A percentile compares a stretch with the other conserved stretches of the same genome.
phyloP scores from a whole-genome alignment of 2,113 vertebrate species.

The Eonycteris spelaea region DNA sequence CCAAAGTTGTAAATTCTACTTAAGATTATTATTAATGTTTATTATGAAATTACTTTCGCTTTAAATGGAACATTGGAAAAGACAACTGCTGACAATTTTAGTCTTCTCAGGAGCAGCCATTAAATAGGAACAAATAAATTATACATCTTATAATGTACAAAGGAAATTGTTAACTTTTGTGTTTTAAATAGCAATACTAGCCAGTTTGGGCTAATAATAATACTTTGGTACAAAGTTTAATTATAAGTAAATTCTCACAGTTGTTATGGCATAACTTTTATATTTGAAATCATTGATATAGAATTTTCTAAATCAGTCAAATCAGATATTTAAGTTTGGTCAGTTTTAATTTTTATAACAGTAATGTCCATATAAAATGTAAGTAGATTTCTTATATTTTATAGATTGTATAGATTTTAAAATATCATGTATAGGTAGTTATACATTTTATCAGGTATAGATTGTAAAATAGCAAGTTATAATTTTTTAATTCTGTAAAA shows the following conservation, averaged over 20 bases:
- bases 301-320: neutral
- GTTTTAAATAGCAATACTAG: slow-evolving; percentile 6
- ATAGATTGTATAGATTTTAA: too few species aligned
- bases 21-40: neutral
- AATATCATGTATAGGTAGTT: neutral
- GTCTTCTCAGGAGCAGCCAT: neutral
- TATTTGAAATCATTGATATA: neutral
- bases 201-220: neutral
- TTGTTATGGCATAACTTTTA: neutral
- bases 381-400: neutral
- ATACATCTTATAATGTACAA: neutral
- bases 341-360: slow-evolving; percentile 8
- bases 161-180: neutral
- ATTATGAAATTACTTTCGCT: slow-evolving; percentile 6
- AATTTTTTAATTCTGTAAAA: slow-evolving; percentile 26
- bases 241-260: neutral
- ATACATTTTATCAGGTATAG: neutral
- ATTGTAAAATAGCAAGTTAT: neutral
- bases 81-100: neutral
- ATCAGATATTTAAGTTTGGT: slow-evolving; percentile 2
- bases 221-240: slow-evolving; percentile 28
- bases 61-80: neutral
- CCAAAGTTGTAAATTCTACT: neutral
- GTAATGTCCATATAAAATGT: neutral
- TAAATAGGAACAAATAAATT: slow-evolving; percentile 18